Conservation (phyloP, 2,113 vertebrate genomes). For the Oreochromis aureus region DNA sequence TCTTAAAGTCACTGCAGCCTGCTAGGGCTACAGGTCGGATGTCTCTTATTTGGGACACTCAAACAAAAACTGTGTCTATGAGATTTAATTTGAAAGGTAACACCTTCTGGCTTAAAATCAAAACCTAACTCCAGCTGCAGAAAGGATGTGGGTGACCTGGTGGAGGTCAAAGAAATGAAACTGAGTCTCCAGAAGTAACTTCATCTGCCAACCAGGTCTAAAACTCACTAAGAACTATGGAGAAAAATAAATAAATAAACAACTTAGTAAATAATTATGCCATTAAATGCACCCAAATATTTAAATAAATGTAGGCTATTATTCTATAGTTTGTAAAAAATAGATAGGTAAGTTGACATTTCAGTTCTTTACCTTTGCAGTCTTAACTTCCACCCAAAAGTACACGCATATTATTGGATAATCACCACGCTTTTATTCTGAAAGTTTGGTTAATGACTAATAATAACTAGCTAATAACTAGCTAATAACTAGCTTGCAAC, state of each 20-base stretch:
- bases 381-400: neutral
- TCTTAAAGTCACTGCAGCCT: neutral
- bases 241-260: neutral
- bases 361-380: neutral
- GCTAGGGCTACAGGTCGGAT: neutral
- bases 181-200: neutral
- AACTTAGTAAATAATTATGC: neutral
- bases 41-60: neutral
- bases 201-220: neutral
- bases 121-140: neutral
- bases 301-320: neutral
- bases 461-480: neutral
- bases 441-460: rapidly evolving
- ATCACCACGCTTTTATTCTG: neutral
- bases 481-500: neutral
- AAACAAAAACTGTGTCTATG: neutral
- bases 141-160: neutral
- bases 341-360: neutral
- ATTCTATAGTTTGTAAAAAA: neutral
- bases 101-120: neutral
- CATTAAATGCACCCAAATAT: neutral
- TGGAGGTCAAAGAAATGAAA: neutral
- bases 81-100: neutral
- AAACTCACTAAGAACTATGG: neutral
- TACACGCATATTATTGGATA: neutral